Base-by-base conservation (phyloP, 2,797 vertebrate species). In the Apogon hyalosoma region DNA sequence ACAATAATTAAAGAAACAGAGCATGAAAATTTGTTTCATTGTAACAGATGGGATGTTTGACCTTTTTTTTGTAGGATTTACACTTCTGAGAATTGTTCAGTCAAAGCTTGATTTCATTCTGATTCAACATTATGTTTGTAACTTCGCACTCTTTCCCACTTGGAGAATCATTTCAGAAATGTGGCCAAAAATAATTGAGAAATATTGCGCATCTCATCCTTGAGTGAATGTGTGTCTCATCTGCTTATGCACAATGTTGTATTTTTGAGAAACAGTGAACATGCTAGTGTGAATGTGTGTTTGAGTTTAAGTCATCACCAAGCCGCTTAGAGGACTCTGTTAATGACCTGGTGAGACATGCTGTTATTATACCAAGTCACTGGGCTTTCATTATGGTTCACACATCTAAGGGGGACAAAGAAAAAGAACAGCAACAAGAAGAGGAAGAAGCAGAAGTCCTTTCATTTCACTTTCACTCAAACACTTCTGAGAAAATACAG, bases 331-430 rank as follows among this genome's bases (percentile, higher is more conserved):
- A 79, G 65, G 16, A 49, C 54, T 43, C 24, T 38, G 19, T 61
- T 64, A 65, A 78, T 79, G 56, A 53, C 53, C 62, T 24, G 46
- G 41, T 73, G 63, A 69, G 68, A 77, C 69, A 57, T 31, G 66
- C 57, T 77, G 56, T 77, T 65, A 73, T 82, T 60, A 71, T 63
- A 49, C 28, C 36, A 7, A 56, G 46, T 51, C 24, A 21, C 54
- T 59, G 53, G 24, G 51, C 59, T 68, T 53, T 74, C 39, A 65
- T 76, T 31, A 31, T 16, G 18, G 15, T 16, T 55, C 54, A 50
- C 45, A 61, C 58, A 65, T 42, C 58, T 55, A 52, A 61, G 52
- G 53, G 50, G 50, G 39, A 24, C 40, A 19, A 15, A 50, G 19
- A 41, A 68, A 28, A 55, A 38, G 54, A 40, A 36, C 33, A 36